phyloP scores from a whole-genome alignment of 1,140 invertebrate species.

The Thrips palmi region DNA sequence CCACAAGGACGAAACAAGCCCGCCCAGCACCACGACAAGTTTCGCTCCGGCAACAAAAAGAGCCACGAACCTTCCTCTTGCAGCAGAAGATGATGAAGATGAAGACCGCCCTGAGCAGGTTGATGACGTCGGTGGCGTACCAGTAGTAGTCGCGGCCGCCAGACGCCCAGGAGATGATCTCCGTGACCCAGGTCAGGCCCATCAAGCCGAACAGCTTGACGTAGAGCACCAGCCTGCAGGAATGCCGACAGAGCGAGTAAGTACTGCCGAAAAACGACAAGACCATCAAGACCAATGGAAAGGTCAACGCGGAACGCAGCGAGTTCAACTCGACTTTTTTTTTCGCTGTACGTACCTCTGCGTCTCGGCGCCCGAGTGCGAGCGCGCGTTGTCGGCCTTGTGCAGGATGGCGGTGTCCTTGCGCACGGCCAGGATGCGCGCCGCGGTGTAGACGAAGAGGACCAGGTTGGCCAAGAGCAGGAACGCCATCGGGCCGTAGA shows the following conservation, averaged over 20 bases:
- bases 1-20: too few relatives aligned
- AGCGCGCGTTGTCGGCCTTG: too few relatives aligned
- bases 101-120: constrained; percentile 23
- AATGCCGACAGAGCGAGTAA: constrained; percentile 1
- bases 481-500: constrained; percentile 18
- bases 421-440: constrained; percentile 7
- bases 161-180: constrained; percentile 22
- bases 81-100: constrained; percentile 27
- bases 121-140: constrained; percentile 23
- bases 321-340: neutral
- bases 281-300: too few relatives aligned
- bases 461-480: constrained; percentile 20
- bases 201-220: constrained; percentile 26
- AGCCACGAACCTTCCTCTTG: too few relatives aligned
- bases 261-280: constrained; percentile 1
- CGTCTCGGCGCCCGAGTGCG: constrained; percentile 5
- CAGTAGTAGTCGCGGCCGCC: constrained; percentile 18
- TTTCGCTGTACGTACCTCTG: constrained; percentile 4
- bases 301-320: neutral
- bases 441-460: constrained; percentile 21
- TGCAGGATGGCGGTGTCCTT: constrained; percentile 10
- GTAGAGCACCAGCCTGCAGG: constrained; percentile 22
- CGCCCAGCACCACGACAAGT: too few relatives aligned
- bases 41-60: too few relatives aligned
- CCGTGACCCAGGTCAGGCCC: constrained; percentile 25